Evolutionary conservation across 2,888 invertebrate species (phyloP).

Genomic region (Cartodere bifasciata): DNA sequence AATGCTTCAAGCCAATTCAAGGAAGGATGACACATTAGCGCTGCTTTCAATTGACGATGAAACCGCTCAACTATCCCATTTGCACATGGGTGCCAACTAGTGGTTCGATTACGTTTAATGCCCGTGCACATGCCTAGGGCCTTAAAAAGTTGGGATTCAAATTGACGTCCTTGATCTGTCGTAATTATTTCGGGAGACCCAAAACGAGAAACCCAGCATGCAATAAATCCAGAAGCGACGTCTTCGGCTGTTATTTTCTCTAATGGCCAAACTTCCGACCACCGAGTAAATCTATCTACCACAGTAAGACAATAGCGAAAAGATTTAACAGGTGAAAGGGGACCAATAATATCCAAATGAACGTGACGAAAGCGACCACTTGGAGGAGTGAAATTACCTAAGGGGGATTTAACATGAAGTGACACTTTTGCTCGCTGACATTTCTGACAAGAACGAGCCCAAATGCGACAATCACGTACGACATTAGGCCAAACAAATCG

Average conservation of each 20-base stretch:
- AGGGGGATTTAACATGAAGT: no score
- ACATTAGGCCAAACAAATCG: no score
- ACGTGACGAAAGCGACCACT: slow-evolving; percentile 31
- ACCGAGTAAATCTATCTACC: slow-evolving; percentile 1
- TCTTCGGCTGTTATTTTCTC: neutral
- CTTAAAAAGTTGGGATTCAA: slow-evolving; percentile 10
- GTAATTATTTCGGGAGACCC: slow-evolving; percentile 16
- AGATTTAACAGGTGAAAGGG: slow-evolving; percentile 23
- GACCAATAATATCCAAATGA: slow-evolving; percentile 34
- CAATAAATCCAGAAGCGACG: slow-evolving; percentile 14
- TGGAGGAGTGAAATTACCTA: no score
- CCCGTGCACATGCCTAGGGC: neutral
- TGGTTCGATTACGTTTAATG: neutral
- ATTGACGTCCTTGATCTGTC: slow-evolving; percentile 20
- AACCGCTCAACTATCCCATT: slow-evolving; percentile 14
- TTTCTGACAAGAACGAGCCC: no score
- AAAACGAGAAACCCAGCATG: slow-evolving; percentile 16
- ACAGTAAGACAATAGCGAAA: slow-evolving; percentile 17
- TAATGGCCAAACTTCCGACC: slow-evolving; percentile 11
- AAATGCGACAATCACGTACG: no score
- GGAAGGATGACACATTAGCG: slow-evolving; percentile 14
- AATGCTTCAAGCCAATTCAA: slow-evolving; percentile 14
- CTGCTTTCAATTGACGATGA: slow-evolving; percentile 16
- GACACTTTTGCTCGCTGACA: no score
- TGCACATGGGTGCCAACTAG: slow-evolving; percentile 12